A percentile compares a stretch with the other conserved stretches of the same genome.
phyloP scores from a whole-genome alignment of 2,113 vertebrate genomes.

The Callipepla squamata region DNA sequence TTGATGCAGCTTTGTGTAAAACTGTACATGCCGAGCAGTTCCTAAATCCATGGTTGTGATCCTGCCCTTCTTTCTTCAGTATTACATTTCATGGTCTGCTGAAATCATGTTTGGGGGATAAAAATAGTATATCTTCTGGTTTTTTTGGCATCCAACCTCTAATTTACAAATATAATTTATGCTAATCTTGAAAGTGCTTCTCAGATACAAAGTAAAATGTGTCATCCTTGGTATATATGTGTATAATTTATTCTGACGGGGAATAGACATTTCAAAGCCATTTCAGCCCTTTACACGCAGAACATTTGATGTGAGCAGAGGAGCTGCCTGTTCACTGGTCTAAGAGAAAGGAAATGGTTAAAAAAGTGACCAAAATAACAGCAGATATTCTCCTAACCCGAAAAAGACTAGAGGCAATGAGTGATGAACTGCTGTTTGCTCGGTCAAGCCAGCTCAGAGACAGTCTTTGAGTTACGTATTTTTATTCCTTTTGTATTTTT shows the following conservation, averaged over 20 bases:
- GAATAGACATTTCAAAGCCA: slow-evolving; percentile 70
- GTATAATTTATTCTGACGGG: slow-evolving; percentile 71
- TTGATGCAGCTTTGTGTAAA: neutral
- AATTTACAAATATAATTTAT: slow-evolving; percentile 78
- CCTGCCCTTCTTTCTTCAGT: slow-evolving; percentile 24
- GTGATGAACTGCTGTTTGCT: neutral
- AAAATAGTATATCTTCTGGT: slow-evolving; percentile 70
- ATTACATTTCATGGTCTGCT: slow-evolving; percentile 49
- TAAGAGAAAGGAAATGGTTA: slow-evolving; percentile 17
- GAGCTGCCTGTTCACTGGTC: neutral
- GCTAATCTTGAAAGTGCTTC: slow-evolving; percentile 78
- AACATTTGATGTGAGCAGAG: slow-evolving; percentile 19
- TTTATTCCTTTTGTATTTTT: slow-evolving; percentile 3
- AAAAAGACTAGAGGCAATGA: neutral
- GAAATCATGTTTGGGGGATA: slow-evolving; percentile 68
- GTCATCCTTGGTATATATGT: slow-evolving; percentile 67
- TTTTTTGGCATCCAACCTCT: slow-evolving; percentile 73
- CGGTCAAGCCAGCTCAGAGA: neutral
- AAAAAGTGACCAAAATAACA: neutral
- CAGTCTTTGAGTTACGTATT: neutral
- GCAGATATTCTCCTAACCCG: neutral
- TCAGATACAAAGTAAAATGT: slow-evolving; percentile 74
- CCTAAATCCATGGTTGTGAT: neutral
- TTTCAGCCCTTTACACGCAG: slow-evolving; percentile 46
- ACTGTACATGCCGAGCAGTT: neutral